Base-by-base conservation (phyloP, 2,888 invertebrate species). In the Cheilosia impressa region DNA sequence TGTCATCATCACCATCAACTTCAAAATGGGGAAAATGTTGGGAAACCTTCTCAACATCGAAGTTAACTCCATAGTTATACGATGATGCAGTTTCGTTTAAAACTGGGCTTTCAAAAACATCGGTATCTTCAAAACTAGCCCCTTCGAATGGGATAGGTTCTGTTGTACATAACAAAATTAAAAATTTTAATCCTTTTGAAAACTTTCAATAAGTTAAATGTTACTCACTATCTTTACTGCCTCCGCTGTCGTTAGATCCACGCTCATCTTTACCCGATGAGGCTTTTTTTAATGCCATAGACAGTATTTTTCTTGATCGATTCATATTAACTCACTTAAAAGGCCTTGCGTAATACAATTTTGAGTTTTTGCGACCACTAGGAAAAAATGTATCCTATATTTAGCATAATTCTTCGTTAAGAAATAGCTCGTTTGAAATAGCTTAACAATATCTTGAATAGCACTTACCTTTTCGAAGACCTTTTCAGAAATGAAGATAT, bases 31-130 rank as follows among this genome's bases (percentile, higher is more conserved):
- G 19, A 22, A 52, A 13, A 52, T 17, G 9, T 38, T 5, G 38
- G 4, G 34, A 58, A 31, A 31, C 9, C 9, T 41, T 19, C 15
- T 52, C 52, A 41, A 65, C 34, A 53, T 65, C 50, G 6, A 43
- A n/a, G 4, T n/a, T 6, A 15, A 43, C 43, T n/a, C 43, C 6
- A 19, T 63, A 31, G 31, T 31, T 63, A n/a, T 34, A 63, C 7
- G 63, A 50, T 50, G 50, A 63, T 17, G 38, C 60, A 7, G 62
- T 43, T 63, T 63, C 47, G 17, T 47, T 31, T 31, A 31, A 62
- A 62, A 62, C 45, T 43, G 60, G 47, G n/a, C 63, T 63, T 31
- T 63, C 19, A 63, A 63, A 63, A 50, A 17, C 50, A 22, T 50
- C 50, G 50, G 50, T 50, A 22, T 50, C 50, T 50, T 50, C 50